Evolutionary conservation across 2,797 vertebrate species (phyloP).

Genomic region (Pyrocephalus nanus): DNA sequence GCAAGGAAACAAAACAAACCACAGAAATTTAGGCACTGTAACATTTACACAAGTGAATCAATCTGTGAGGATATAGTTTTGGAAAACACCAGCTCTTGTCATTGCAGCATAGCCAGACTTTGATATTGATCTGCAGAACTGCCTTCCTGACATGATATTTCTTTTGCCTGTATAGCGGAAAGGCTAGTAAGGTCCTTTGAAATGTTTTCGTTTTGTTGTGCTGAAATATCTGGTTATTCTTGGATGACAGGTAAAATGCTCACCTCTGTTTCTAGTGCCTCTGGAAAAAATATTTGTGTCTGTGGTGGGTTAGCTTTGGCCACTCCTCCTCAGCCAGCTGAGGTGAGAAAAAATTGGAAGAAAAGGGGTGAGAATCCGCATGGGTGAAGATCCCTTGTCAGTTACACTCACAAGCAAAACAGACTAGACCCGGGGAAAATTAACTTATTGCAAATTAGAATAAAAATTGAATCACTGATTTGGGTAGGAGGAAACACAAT

Average conservation of each 20-base stretch:
- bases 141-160: neutral
- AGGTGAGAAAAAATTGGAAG: neutral
- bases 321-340: neutral
- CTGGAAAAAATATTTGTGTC: neutral
- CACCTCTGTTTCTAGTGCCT: neutral
- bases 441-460: neutral
- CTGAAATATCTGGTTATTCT: neutral
- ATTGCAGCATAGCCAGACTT: neutral
- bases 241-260: neutral
- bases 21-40: neutral
- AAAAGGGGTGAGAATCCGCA: neutral
- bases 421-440: neutral
- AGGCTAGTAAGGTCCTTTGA: neutral
- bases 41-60: neutral
- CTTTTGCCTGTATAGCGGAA: neutral
- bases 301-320: neutral
- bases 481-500: neutral
- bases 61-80: neutral
- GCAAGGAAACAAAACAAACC: neutral
- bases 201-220: neutral
- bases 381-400: neutral
- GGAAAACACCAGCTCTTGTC: rapidly evolving
- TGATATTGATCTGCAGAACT: neutral
- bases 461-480: neutral
- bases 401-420: neutral